Evolutionary conservation across 1,140 invertebrate species (phyloP), one percentile per base, ranked within the genome.

Genomic region (Himalopsyche phryganea): DNA sequence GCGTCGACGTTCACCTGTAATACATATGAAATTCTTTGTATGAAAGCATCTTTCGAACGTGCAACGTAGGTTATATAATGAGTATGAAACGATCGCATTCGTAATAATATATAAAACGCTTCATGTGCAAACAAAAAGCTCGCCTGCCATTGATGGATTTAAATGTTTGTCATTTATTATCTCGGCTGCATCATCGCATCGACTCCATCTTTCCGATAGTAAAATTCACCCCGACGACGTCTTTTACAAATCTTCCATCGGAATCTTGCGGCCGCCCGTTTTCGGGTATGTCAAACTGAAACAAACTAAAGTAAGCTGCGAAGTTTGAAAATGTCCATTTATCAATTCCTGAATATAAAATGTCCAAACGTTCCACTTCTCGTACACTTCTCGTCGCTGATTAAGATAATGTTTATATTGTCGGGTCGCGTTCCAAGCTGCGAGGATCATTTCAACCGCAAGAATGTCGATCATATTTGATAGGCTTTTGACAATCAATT

Each of bases 161-260:
- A 56, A 60, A 58, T 58, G 54, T 61, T 58, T 52, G 57, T 60
- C 61, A 60, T 63, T 63, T 63, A 63, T 59, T 59, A 58, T 59
- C 61, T 63, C 55, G 61, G 56, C 61, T 55, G 48, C 61, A 58
- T 63, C 41, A 48, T 11, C 44, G 48, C 57, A 56, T 61, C 57
- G 54, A 57, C 53, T 61, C 50, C 53, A 35, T 60, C 58, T 54
- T 3, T 13, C 46, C 36, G 58, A 36, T 48, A 35, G 18, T 52
- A 18, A 52, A n/a, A n/a, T n/a, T 48, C 15, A 19, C 47, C 52
- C 20, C 32, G 28, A 50, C 35, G 33, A 36, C 44, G n/a, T 35
- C 20, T 59, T 59, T 59, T 59, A 52, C 54, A 60, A 46, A 60
- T 60, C 52, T 60, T 60, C 48, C 51, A 46, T 54, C 35, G 45